Conservation (phyloP, 2,888 invertebrate genomes). For the Morpho helenor region DNA sequence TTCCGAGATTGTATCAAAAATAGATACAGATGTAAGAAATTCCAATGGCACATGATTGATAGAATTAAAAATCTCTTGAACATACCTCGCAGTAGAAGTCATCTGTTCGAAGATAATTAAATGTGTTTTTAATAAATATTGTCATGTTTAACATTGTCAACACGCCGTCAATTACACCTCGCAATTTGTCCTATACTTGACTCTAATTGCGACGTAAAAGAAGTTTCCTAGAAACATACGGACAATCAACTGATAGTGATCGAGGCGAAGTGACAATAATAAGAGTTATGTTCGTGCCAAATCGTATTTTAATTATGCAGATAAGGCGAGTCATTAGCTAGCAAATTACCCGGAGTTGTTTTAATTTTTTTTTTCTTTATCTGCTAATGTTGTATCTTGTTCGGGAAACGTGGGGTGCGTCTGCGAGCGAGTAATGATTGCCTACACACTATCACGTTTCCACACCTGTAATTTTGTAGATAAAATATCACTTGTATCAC, state of each 20-base stretch:
- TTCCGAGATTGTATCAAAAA: not conserved
- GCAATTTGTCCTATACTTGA: constrained; percentile 35
- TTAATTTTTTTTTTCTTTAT: constrained; percentile 67
- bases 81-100: not conserved
- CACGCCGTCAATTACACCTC: constrained; percentile 16
- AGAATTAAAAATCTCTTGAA: not conserved
- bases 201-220: constrained; percentile 39
- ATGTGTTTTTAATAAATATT: constrained; percentile 10
- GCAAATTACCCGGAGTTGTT: constrained; percentile 67
- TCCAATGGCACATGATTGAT: not conserved
- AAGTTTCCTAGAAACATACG: constrained; percentile 39
- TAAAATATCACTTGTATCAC: too few species aligned
- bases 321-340: constrained; percentile 68
- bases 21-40: not conserved
- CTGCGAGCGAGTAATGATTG: constrained; percentile 1
- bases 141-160: constrained; percentile 10
- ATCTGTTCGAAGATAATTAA: not conserved
- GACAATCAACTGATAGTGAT: constrained; percentile 55
- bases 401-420: constrained; percentile 51
- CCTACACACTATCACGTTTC: too few species aligned
- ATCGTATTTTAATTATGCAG: constrained; percentile 75
- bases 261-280: constrained; percentile 59
- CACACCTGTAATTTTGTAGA: too few species aligned
- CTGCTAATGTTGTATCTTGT: constrained; percentile 66
- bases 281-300: constrained; percentile 53